These are phyloP conservation scores for Dromiciops gliroides DNA, from an alignment of 2,113 vertebrate species.

Conservation along the genomic window DNA sequence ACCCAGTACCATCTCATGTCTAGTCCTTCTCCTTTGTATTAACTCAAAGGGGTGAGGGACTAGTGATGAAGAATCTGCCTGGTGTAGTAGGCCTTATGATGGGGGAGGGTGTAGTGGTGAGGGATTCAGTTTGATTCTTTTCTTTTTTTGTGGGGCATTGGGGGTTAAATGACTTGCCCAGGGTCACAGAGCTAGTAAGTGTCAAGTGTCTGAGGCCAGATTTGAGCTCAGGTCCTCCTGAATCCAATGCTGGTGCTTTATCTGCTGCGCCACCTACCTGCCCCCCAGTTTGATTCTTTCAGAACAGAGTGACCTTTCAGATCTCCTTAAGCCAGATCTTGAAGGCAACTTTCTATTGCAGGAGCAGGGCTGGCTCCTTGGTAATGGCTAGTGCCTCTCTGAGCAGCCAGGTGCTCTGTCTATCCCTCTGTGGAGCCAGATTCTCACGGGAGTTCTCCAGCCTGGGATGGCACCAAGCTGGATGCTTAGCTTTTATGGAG, in stretches of 20 bases:
- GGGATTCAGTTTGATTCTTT: too few relatives aligned
- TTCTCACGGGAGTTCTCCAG: background rate
- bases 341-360: background rate
- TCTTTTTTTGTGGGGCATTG: too few relatives aligned
- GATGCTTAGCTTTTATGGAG: background rate
- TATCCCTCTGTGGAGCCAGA: background rate
- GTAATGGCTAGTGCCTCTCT: background rate
- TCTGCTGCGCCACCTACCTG: too few relatives aligned
- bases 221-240: too few relatives aligned
- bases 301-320: background rate
- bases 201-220: too few relatives aligned
- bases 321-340: background rate
- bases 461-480: background rate
- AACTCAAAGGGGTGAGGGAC: background rate
- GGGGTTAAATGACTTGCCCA: too few relatives aligned
- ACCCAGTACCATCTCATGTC: background rate
- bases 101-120: background rate
- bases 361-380: background rate
- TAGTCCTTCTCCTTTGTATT: background rate
- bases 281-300: too few relatives aligned
- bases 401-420: background rate
- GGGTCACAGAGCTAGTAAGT: too few relatives aligned
- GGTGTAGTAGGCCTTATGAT: background rate
- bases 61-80: background rate
- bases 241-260: too few relatives aligned